Evolutionary conservation across 2,113 vertebrate species (phyloP), one percentile per base, ranked within the genome.

Genomic region (Trachemys scripta): DNA sequence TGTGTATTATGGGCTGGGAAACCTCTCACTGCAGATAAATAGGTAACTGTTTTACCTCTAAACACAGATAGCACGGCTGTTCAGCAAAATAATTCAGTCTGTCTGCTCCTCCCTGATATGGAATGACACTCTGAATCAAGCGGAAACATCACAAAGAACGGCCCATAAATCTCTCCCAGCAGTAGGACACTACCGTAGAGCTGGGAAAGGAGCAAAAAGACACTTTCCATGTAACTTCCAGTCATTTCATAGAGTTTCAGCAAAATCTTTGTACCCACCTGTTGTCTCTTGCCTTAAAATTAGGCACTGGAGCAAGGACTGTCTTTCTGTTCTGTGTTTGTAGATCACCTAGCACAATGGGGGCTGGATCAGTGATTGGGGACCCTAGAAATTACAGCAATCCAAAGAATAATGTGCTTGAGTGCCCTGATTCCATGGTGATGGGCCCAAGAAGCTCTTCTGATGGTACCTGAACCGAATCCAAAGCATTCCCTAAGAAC

Each of bases 1-100:
- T 91, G 76, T 69, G 11, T 57, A 59, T 85, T 91, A 87, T 57
- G 90, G 87, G 84, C 82, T 90, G 69, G 57, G 56, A 94, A 93
- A 56, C 75, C 65, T 95, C 80, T 91, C 62, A 8, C 24, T 49
- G 72, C 38, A 75, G 86, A 72, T 56, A 54, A 80, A 92, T 79
- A 1, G 1, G 57, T 95, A 89, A 94, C 53, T 85, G 84, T 51
- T 91, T 89, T 92, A 51, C 82, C 38, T 90, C 93, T 85, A 82
- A 90, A 57, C 84, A 80, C 29, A 12, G 8, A 45, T 54, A 53
- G 47, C 38, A 35, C 31, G 5, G 27, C 42, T 88, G 31, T 56
- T 65, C 31, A 81, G 82, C 11, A 65, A 83, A 89, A 78, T 76
- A 56, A 19, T 88, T 92, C 76, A 38, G 10, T 54, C 76, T 82